Conservation (phyloP, 2,797 vertebrate genomes). For the Tympanoctomys barrerae region DNA sequence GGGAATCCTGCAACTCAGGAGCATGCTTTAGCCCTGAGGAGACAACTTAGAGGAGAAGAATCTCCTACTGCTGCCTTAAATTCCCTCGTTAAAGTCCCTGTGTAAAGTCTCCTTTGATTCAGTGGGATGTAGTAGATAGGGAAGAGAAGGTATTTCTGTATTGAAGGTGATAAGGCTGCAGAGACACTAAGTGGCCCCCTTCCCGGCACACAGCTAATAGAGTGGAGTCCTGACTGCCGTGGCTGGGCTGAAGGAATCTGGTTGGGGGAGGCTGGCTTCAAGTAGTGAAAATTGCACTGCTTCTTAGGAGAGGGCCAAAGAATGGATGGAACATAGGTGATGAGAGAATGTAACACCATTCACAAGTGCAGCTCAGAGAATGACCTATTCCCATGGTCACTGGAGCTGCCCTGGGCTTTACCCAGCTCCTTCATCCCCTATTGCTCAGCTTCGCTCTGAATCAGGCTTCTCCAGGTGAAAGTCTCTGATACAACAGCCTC, state of each 20-base stretch:
- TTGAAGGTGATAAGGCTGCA: neutral
- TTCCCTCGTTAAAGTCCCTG: neutral
- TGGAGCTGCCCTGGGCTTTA: neutral
- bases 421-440: neutral
- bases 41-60: neutral
- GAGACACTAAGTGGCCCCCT: neutral
- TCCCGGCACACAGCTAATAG: neutral
- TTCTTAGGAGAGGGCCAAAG: neutral
- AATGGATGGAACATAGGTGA: neutral
- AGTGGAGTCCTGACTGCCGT: neutral
- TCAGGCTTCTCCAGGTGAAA: neutral
- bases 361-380: neutral
- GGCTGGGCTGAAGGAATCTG: neutral
- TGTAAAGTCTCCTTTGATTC: neutral
- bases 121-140: fast-evolving
- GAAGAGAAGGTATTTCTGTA: neutral
- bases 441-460: neutral
- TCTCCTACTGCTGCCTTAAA: neutral
- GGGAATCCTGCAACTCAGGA: neutral
- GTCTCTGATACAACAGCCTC: fast-evolving
- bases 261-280: neutral
- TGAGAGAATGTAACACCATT: fast-evolving
- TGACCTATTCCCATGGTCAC: neutral
- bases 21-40: neutral
- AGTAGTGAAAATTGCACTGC: neutral